Conservation (phyloP, 2,113 vertebrate genomes). For the Morone saxatilis region DNA sequence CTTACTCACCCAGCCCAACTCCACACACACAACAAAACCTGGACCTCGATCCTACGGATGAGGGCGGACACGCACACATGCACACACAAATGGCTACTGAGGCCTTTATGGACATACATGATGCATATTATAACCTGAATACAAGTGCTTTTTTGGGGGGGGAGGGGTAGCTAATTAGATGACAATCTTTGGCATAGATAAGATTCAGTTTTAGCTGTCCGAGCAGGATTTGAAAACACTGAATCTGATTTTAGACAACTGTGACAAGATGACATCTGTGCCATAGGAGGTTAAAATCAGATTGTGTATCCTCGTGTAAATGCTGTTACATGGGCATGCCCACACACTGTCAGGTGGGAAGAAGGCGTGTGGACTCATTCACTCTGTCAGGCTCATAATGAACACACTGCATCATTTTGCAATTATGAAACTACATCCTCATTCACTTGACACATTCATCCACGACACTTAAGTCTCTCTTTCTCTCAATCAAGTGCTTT, state of each 20-base stretch:
- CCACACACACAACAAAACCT: conserved; percentile 79
- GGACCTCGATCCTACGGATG: conserved; percentile 77
- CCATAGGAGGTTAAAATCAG: conserved; percentile 54
- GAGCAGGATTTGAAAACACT: conserved; percentile 3
- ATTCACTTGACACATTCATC: conserved; percentile 32
- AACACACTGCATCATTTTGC: conserved; percentile 55
- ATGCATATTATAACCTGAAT: conserved; percentile 23
- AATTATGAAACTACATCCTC: conserved; percentile 50
- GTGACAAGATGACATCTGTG: conserved; percentile 54
- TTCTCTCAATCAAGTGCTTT: conserved; percentile 13
- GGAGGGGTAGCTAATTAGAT: neutral
- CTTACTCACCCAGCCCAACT: conserved; percentile 84
- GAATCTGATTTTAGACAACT: conserved; percentile 36
- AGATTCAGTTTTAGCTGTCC: neutral
- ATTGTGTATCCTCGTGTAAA: conserved; percentile 44
- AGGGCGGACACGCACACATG: conserved; percentile 58
- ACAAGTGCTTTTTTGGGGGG: neutral
- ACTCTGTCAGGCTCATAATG: conserved; percentile 62
- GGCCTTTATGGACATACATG: conserved; percentile 46
- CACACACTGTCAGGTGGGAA: conserved; percentile 72
- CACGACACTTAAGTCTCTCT: conserved; percentile 2
- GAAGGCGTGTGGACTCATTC: conserved; percentile 75
- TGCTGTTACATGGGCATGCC: conserved; percentile 57
- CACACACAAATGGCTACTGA: conserved; percentile 46
- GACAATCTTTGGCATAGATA: conserved; percentile 2